Conservation (phyloP, 1,140 invertebrate species). For the Leptinotarsa texana region DNA sequence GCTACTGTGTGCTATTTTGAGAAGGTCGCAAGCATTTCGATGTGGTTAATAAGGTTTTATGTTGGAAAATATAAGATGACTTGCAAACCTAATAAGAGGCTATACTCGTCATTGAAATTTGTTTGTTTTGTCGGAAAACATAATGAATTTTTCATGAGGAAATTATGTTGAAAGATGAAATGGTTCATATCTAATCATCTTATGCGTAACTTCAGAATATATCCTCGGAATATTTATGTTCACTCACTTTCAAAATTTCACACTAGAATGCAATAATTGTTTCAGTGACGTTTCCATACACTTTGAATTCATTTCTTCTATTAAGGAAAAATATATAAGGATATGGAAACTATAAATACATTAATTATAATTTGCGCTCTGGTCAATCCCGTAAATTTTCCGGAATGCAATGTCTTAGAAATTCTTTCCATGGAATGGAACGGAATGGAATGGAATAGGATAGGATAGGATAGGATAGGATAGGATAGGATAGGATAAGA, state of each 20-base stretch:
- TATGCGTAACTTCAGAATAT: slow-evolving; percentile 27
- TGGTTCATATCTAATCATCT: slow-evolving; percentile 35
- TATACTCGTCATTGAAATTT: slow-evolving; percentile 28
- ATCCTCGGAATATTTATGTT: slow-evolving; percentile 33
- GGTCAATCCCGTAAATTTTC: no score
- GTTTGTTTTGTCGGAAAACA: slow-evolving; percentile 32
- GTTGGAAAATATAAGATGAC: slow-evolving; percentile 3
- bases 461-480: no score
- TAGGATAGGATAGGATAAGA: no score
- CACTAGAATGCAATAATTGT: slow-evolving; percentile 33
- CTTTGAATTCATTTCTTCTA: no score
- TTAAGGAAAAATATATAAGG: no score
- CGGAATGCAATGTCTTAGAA: no score
- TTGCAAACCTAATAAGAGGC: slow-evolving; percentile 13
- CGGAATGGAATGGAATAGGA: no score
- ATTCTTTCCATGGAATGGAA: no score
- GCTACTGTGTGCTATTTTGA: slow-evolving; percentile 29
- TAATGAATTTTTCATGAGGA: slow-evolving; percentile 26
- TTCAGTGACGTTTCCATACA: not conserved
- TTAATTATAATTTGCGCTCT: no score
- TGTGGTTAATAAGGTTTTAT: slow-evolving; percentile 23
- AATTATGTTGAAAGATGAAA: slow-evolving; percentile 31
- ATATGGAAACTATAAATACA: no score
- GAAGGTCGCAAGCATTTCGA: slow-evolving; percentile 34
- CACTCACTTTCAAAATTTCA: slow-evolving; percentile 30